Percentiles rank a stretch among this genome's conserved stretches.
phyloP scores from a whole-genome alignment of 2,888 invertebrate genomes.

The Chalcis sispes region DNA sequence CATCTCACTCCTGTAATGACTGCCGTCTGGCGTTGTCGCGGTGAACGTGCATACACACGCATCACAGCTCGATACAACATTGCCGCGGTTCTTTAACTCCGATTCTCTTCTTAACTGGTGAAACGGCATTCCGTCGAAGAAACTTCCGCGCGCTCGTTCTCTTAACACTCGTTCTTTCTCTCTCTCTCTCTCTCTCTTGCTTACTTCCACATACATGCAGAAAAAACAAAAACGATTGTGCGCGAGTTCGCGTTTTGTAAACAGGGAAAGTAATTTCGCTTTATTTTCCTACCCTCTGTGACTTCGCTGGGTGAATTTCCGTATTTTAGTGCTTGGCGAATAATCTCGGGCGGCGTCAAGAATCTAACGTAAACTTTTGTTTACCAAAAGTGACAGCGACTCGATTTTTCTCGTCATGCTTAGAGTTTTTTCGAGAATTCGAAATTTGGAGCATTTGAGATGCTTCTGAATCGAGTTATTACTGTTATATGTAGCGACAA shows the following conservation, averaged over 20 bases:
- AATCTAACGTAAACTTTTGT: conserved; percentile 54
- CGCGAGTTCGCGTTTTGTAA: conserved; percentile 42
- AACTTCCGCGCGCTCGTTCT: conserved; percentile 13
- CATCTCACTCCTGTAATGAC: conserved; percentile 73
- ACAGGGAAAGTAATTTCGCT: not conserved
- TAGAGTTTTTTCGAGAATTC: too few species aligned
- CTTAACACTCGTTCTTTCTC: not conserved
- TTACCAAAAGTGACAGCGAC: conserved; percentile 71
- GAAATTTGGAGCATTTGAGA: not conserved
- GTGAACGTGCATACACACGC: conserved; percentile 44
- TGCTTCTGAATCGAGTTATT: too few species aligned
- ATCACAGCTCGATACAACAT: not conserved
- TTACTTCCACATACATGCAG: not conserved
- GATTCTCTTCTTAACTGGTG: not conserved
- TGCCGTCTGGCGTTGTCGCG: conserved; percentile 73
- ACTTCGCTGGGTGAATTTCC: not conserved
- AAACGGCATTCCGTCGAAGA: conserved; percentile 38
- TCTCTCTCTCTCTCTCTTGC: not conserved
- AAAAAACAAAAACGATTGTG: conserved; percentile 22
- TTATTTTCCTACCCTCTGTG: not conserved
- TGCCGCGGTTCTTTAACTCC: not conserved
- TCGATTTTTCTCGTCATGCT: conserved; percentile 50
- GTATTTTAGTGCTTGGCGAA: not conserved
- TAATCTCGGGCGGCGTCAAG: conserved; percentile 19
- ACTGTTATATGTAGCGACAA: too few species aligned